phyloP scores from a whole-genome alignment of 2,113 vertebrate species.

The Oenanthe oenanthe region DNA sequence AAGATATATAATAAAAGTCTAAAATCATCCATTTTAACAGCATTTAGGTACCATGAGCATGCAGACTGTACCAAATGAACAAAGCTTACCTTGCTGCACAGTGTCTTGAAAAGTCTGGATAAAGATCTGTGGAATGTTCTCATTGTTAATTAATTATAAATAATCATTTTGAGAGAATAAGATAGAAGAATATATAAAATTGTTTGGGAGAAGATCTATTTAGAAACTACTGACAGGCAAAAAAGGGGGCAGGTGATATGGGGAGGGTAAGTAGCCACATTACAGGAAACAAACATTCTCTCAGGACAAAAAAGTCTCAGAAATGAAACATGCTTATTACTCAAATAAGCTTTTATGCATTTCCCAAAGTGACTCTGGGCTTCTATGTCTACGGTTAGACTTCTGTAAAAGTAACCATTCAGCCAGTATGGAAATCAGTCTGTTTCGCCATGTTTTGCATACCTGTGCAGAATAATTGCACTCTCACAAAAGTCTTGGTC shows the following conservation, averaged over 20 bases:
- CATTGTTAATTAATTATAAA: neutral
- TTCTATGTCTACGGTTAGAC: neutral
- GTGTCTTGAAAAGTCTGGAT: neutral
- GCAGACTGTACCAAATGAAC: neutral
- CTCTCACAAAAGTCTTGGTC: neutral
- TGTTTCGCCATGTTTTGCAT: neutral
- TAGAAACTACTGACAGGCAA: neutral
- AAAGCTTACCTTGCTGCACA: neutral
- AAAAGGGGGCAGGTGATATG: neutral
- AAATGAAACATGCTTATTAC: neutral
- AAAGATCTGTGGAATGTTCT: neutral
- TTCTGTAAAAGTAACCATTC: neutral
- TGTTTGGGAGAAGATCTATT: neutral
- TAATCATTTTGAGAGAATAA: neutral
- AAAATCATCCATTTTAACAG: neutral
- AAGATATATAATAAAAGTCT: neutral
- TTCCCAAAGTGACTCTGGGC: neutral
- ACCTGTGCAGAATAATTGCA: neutral
- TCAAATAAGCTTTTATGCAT: neutral
- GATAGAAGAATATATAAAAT: neutral
- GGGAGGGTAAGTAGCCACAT: neutral
- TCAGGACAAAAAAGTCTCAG: neutral
- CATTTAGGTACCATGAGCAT: fast-evolving
- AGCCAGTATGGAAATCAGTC: neutral
- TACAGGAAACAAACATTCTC: neutral